Evolutionary conservation across 2,113 vertebrate species (phyloP).

Genomic region (Chiloscyllium plagiosum): DNA sequence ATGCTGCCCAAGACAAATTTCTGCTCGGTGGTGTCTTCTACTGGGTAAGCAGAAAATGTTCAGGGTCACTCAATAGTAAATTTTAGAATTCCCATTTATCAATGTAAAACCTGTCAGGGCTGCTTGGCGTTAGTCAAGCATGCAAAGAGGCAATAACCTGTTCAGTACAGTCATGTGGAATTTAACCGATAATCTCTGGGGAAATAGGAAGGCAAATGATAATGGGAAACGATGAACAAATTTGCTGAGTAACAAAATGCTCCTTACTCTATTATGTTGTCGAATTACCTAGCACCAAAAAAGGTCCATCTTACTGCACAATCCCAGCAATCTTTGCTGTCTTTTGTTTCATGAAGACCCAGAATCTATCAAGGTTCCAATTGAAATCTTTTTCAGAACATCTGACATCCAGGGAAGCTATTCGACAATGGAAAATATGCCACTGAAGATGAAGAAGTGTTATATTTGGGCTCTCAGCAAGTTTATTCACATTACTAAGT

Average conservation of each 20-base stretch:
- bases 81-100: neutral
- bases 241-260: neutral
- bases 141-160: neutral
- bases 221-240: neutral
- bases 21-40: neutral
- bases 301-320: neutral
- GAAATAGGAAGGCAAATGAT: neutral
- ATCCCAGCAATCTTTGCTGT: neutral
- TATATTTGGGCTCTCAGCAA: neutral
- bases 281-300: neutral
- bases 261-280: neutral
- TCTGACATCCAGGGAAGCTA: neutral
- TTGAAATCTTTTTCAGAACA: neutral
- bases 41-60: slow-evolving; percentile 9
- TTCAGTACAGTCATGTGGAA: neutral
- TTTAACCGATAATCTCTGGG: neutral
- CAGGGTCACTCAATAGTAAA: slow-evolving; percentile 1
- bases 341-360: neutral
- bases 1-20: neutral
- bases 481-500: neutral
- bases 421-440: neutral
- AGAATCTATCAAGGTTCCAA: neutral
- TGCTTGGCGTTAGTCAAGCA: neutral
- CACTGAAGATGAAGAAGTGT: neutral
- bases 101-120: neutral